phyloP scores from a whole-genome alignment of 2,797 vertebrate genomes.

The Dipus sagitta region DNA sequence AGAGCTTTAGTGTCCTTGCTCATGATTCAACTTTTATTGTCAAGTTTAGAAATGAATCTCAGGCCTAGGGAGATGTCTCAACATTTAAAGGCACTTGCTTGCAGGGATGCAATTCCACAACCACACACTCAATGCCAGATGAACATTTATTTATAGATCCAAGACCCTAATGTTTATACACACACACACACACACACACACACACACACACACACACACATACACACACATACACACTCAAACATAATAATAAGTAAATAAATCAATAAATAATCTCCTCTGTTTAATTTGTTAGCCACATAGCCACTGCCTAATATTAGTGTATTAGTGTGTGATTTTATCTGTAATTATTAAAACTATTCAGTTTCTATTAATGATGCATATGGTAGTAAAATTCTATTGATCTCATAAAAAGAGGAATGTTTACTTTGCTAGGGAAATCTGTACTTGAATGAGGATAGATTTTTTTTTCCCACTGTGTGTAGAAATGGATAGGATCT shows the following conservation, averaged over 20 bases:
- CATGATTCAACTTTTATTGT: neutral
- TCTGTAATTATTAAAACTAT: neutral
- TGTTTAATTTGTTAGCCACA: neutral
- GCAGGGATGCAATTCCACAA: too few relatives aligned
- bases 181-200: too few relatives aligned
- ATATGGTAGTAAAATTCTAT: neutral
- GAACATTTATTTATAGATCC: too few relatives aligned
- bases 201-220: too few relatives aligned
- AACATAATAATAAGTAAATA: neutral
- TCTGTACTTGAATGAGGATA: neutral
- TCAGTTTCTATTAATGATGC: neutral
- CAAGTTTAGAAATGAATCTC: neutral
- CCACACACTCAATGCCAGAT: too few relatives aligned
- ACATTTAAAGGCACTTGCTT: too few relatives aligned
- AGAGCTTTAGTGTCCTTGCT: neutral
- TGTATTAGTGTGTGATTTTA: neutral
- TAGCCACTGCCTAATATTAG: neutral
- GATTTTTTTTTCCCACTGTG: neutral
- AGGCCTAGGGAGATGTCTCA: too few relatives aligned
- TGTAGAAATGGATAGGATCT: neutral
- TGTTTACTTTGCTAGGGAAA: neutral
- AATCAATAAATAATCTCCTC: neutral
- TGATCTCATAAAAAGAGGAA: slow-evolving; percentile 4
- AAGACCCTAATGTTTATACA: neutral
- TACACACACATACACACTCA: neutral